A percentile compares a stretch with the other conserved stretches of the same genome.
These are phyloP conservation scores for Eulemur mongoz DNA, from an alignment of 2,797 vertebrate genomes.

Conservation along the genomic window DNA sequence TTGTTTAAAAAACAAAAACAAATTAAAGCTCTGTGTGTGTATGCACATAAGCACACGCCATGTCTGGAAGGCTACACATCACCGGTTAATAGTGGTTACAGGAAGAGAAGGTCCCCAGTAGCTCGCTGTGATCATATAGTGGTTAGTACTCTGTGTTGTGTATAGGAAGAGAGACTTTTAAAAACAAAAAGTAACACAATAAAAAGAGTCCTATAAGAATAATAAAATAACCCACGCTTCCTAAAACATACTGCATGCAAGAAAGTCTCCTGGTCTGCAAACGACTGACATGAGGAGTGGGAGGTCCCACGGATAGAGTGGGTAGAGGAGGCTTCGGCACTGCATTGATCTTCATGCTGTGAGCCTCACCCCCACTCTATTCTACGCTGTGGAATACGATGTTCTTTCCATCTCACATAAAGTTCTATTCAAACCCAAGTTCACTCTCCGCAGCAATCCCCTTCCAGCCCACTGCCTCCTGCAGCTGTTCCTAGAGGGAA, in stretches of 20 bases:
- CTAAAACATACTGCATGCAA: not conserved
- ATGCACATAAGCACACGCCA: not conserved
- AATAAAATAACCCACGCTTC: not conserved
- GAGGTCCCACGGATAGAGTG: rapidly evolving
- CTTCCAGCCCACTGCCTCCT: not conserved
- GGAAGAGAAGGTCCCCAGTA: no score
- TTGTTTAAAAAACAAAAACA: constrained; percentile 8
- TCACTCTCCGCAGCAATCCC: not conserved
- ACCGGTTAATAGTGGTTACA: not conserved
- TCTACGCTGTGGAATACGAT: not conserved
- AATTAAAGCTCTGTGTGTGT: not conserved
- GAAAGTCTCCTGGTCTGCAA: not conserved
- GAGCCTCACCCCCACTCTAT: no score
- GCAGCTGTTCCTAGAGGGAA: not conserved
- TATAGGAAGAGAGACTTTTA: not conserved
- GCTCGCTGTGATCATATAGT: no score
- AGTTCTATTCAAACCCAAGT: not conserved
- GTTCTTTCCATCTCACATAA: not conserved
- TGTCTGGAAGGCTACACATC: not conserved
- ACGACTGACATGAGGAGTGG: not conserved
- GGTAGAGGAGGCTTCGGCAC: not conserved
- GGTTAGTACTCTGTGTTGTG: no score
- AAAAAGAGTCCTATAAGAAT: not conserved
- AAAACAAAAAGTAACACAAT: not conserved
- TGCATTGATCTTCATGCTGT: not conserved